A percentile compares a stretch with the other conserved stretches of the same genome.
These are phyloP conservation scores for Phenganax subtilis DNA, from an alignment of 92 coral and sea anemone genomes.

Conservation along the genomic window DNA sequence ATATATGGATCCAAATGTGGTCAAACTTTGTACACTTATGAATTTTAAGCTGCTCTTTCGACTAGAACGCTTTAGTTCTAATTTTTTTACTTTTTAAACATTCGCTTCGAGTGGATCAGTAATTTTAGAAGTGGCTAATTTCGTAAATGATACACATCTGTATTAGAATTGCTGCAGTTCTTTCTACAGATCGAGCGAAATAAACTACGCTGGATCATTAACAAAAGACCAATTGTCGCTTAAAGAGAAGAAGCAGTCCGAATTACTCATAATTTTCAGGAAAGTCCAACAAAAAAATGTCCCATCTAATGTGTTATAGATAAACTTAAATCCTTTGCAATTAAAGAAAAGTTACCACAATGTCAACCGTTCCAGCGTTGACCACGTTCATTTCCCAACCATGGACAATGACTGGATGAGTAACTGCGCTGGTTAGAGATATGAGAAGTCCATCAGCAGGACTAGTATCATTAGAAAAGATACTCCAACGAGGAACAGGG, in stretches of 20 bases:
- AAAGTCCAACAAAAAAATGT: not conserved
- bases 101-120: too few species aligned
- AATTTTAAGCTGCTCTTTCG: too few species aligned
- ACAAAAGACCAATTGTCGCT: not conserved
- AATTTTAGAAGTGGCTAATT: too few species aligned
- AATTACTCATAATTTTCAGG: not conserved
- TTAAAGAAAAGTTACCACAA: slow-evolving; percentile 11
- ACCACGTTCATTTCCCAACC: slow-evolving; percentile 37
- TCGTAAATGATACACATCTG: too few species aligned
- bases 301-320: too few species aligned
- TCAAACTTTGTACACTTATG: too few species aligned
- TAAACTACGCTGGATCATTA: too few species aligned
- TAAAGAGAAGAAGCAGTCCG: not conserved
- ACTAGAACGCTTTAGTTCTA: too few species aligned
- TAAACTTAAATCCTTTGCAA: not conserved
- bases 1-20: too few species aligned
- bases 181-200: too few species aligned
- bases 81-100: too few species aligned
- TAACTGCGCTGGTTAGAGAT: slow-evolving; percentile 8
- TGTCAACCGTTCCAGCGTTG: slow-evolving; percentile 12
- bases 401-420: slow-evolving; percentile 4
- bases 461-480: not conserved
- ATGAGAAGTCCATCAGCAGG: slow-evolving; percentile 18
- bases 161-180: too few species aligned
- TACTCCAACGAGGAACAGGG: slow-evolving; percentile 30